Evolutionary conservation across 2,888 invertebrate genomes (phyloP).

Genomic region (Agrilus cyanescens): DNA sequence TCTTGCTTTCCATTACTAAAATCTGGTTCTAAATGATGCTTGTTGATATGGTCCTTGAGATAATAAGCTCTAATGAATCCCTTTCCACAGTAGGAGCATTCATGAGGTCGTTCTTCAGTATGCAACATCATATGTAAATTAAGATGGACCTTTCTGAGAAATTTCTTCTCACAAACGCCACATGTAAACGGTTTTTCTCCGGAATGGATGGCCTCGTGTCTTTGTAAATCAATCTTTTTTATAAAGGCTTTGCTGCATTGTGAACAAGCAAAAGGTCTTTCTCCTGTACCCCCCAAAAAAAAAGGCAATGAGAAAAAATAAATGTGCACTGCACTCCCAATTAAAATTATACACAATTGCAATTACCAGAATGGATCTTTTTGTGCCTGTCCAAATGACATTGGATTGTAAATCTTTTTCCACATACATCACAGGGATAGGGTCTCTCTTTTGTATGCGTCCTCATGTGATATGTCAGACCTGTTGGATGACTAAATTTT

Average conservation of each 20-base stretch:
- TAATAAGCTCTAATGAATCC: conserved; percentile 26
- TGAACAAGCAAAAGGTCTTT: conserved; percentile 22
- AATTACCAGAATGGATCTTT: conserved; percentile 25
- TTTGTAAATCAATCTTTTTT: conserved; percentile 25
- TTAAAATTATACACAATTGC: neutral
- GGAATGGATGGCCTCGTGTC: conserved; percentile 25
- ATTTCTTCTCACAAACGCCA: conserved; percentile 22
- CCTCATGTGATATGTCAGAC: conserved; percentile 20
- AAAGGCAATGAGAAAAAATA: neutral
- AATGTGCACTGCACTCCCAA: neutral
- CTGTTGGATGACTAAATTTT: conserved; percentile 18
- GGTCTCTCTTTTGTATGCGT: conserved; percentile 27
- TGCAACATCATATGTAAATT: conserved; percentile 27
- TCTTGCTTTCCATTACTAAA: neutral
- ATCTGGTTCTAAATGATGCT: conserved; percentile 16
- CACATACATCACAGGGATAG: conserved; percentile 25
- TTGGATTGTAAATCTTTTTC: conserved; percentile 24
- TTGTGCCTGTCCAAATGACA: conserved; percentile 25
- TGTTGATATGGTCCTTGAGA: conserved; percentile 23
- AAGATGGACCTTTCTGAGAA: conserved; percentile 23
- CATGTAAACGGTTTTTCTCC: conserved; percentile 24
- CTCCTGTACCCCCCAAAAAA: conserved; percentile 19
- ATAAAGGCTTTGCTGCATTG: conserved; percentile 25
- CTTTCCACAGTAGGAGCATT: conserved; percentile 24
- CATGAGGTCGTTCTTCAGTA: conserved; percentile 25